These are phyloP conservation scores for Chloropsis hardwickii DNA, from an alignment of 2,113 vertebrate genomes.

Conservation along the genomic window DNA sequence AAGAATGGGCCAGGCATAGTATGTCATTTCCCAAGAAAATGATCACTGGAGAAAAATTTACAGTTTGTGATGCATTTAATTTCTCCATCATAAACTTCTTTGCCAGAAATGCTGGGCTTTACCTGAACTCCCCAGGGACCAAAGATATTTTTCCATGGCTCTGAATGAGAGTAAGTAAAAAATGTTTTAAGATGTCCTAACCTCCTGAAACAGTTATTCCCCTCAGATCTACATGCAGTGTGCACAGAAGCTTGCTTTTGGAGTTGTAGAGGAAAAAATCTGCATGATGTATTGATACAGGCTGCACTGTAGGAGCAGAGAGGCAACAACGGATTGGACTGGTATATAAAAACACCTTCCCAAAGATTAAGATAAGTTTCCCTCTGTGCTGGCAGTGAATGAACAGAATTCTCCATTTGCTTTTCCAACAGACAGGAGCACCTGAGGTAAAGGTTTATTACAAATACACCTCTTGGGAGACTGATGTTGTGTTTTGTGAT, in stretches of 20 bases:
- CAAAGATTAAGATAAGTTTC: conserved; percentile 1
- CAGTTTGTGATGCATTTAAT: neutral
- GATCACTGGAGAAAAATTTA: neutral
- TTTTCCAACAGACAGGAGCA: neutral
- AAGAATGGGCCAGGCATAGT: neutral
- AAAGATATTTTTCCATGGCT: neutral
- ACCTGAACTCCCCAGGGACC: neutral
- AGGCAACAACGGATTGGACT: neutral
- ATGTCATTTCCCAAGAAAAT: neutral
- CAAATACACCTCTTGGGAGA: neutral
- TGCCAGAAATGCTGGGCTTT: neutral
- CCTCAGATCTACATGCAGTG: neutral
- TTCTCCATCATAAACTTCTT: neutral
- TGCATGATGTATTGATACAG: neutral
- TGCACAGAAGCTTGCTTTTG: neutral
- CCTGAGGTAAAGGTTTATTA: neutral
- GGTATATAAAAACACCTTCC: neutral
- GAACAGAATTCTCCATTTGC: neutral
- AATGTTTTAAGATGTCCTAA: neutral
- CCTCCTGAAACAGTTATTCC: neutral
- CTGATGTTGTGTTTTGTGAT: neutral
- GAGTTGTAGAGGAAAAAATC: neutral
- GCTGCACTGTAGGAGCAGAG: neutral
- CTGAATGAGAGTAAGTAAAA: neutral
- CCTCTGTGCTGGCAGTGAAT: neutral